A percentile compares a stretch with the other conserved stretches of the same genome.
Evolutionary conservation across 2,888 invertebrate species (phyloP).

Genomic region (Prosapia bicincta): DNA sequence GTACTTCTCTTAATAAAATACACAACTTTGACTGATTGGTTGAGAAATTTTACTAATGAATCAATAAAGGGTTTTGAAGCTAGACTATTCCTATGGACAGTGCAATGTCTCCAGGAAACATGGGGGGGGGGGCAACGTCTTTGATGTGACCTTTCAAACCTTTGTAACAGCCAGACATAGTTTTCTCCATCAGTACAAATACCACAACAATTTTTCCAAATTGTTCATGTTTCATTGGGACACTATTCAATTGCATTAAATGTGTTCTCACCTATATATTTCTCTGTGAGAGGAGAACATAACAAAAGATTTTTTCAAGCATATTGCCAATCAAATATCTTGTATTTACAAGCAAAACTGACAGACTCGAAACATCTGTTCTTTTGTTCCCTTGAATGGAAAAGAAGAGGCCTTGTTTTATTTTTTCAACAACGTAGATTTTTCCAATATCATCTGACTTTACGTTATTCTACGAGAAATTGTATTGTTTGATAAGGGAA

Average conservation of each 20-base stretch:
- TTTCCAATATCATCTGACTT: conserved; percentile 28
- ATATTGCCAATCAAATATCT: conserved; percentile 23
- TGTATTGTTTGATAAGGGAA: no score
- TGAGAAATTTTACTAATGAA: conserved; percentile 12
- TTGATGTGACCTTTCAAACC: no score
- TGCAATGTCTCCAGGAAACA: conserved; percentile 30
- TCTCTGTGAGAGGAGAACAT: conserved; percentile 25
- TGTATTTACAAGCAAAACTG: no score
- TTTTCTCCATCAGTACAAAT: no score
- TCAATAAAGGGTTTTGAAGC: conserved; percentile 26
- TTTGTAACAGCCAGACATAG: no score
- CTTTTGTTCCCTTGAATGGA: conserved; percentile 31
- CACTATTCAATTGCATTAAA: conserved; percentile 27
- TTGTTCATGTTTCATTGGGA: neutral
- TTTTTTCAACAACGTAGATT: conserved; percentile 15
- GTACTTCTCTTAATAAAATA: no score
- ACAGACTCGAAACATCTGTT: conserved; percentile 29
- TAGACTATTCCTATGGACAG: conserved; percentile 31
- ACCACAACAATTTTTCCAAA: conserved; percentile 5
- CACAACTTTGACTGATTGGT: conserved; percentile 17
- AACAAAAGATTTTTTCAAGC: conserved; percentile 27
- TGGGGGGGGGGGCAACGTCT: conserved; percentile 14
- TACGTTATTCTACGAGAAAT: conserved; percentile 13
- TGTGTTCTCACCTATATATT: conserved; percentile 29
- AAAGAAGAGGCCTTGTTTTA: conserved; percentile 26